These are phyloP conservation scores for Smittia sp. DNA, from an alignment of 2,888 invertebrate species.

Conservation along the genomic window DNA sequence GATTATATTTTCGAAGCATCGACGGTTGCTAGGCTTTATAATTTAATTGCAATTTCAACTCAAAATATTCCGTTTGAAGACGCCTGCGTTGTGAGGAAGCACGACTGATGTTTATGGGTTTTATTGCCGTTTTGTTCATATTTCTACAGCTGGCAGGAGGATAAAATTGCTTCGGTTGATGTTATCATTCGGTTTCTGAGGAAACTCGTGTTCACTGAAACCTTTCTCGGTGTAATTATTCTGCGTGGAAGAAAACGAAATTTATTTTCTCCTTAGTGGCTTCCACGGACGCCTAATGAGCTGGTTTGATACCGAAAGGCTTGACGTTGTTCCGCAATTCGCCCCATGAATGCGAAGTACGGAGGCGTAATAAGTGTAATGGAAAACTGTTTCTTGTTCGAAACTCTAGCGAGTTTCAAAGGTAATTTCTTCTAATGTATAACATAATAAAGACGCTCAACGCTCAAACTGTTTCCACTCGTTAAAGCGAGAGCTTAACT, in stretches of 20 bases:
- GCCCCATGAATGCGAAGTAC: too few species aligned
- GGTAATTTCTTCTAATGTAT: conserved; percentile 1
- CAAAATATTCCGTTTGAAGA: too few species aligned
- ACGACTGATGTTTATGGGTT: conserved; percentile 1
- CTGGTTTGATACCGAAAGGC: too few species aligned
- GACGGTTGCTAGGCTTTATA: too few species aligned
- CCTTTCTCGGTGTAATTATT: conserved; percentile 5
- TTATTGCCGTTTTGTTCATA: not conserved
- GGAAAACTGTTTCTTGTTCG: not conserved
- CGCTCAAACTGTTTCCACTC: not conserved
- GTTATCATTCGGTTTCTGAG: conserved; percentile 2
- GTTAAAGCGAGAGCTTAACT: not conserved
- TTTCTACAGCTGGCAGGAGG: conserved; percentile 10
- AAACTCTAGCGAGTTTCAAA: not conserved
- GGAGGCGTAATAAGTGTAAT: not conserved
- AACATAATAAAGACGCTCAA: conserved; percentile 21
- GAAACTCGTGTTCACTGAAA: not conserved
- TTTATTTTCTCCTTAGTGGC: too few species aligned
- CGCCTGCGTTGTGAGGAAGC: not conserved
- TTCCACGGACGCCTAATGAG: too few species aligned
- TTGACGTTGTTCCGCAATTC: too few species aligned
- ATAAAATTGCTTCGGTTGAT: conserved; percentile 28
- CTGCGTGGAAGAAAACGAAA: not conserved
- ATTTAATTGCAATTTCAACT: too few species aligned
- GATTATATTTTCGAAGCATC: too few species aligned